A percentile compares a stretch with the other conserved stretches of the same genome.
phyloP scores from a whole-genome alignment of 1,140 invertebrate genomes.

The Nasonia vitripennis region DNA sequence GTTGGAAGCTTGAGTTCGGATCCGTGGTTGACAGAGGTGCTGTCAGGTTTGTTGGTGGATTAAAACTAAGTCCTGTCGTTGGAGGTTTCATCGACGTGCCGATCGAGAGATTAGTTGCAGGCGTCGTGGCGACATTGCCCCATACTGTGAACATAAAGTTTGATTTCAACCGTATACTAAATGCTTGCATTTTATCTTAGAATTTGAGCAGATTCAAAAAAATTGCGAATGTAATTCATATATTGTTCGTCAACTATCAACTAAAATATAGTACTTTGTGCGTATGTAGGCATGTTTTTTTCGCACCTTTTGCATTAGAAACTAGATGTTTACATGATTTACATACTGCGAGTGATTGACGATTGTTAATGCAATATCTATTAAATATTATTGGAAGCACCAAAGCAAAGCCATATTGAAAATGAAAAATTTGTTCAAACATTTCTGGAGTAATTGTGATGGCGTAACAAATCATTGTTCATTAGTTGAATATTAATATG shows the following conservation, averaged over 20 bases:
- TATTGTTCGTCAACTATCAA: background rate
- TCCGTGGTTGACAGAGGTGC: slow-evolving; percentile 67
- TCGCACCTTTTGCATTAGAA: background rate
- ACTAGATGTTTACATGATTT: slow-evolving; percentile 32
- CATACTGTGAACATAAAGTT: slow-evolving; percentile 67
- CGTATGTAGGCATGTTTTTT: background rate
- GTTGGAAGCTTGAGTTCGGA: slow-evolving; percentile 77
- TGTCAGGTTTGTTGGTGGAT: slow-evolving; percentile 69
- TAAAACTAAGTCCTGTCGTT: slow-evolving; percentile 72
- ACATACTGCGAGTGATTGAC: slow-evolving; percentile 17
- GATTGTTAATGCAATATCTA: slow-evolving; percentile 33
- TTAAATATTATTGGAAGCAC: slow-evolving; percentile 44
- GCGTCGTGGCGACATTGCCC: slow-evolving; percentile 65
- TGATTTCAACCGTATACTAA: background rate
- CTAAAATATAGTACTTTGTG: background rate
- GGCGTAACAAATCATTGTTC: slow-evolving; percentile 8
- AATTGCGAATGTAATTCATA: background rate
- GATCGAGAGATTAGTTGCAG: slow-evolving; percentile 71
- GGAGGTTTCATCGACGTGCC: slow-evolving; percentile 75
- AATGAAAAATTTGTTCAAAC: background rate
- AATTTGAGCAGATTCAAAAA: background rate
- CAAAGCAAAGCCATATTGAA: slow-evolving; percentile 13
- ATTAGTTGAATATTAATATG: slow-evolving; percentile 35
- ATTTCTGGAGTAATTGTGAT: slow-evolving; percentile 4
- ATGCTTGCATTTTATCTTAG: background rate